Evolutionary conservation across 2,797 vertebrate genomes (phyloP).

Genomic region (Pampus argenteus): DNA sequence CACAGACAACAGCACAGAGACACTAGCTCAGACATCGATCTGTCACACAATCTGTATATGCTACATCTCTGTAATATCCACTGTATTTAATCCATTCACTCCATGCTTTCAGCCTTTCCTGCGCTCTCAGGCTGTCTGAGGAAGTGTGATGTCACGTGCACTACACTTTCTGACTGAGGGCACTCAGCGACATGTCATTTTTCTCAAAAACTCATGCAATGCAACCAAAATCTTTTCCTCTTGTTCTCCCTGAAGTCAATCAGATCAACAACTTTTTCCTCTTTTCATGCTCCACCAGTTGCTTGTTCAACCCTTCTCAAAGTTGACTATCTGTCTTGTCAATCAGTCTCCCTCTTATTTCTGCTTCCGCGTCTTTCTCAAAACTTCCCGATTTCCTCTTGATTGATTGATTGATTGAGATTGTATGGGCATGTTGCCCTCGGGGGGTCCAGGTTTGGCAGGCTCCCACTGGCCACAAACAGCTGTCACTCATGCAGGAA

Average conservation of each 20-base stretch:
- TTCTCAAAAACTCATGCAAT: constrained; percentile 46
- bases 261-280: constrained; percentile 23
- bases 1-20: constrained; percentile 70
- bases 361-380: constrained; percentile 24
- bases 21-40: constrained; percentile 65
- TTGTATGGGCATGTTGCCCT: constrained; percentile 55
- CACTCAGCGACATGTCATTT: constrained; percentile 46
- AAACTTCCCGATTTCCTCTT: constrained; percentile 50
- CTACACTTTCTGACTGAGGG: constrained; percentile 34
- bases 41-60: constrained; percentile 81
- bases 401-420: constrained; percentile 58
- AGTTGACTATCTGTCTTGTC: constrained; percentile 27
- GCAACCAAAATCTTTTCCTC: constrained; percentile 20
- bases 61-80: constrained; percentile 83
- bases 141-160: constrained; percentile 37
- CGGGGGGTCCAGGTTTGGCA: constrained; percentile 48
- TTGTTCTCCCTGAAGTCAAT: constrained; percentile 26
- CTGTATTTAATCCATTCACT: constrained; percentile 26
- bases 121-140: constrained; percentile 49
- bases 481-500: constrained; percentile 90
- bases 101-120: constrained; percentile 36
- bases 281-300: constrained; percentile 16
- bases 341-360: constrained; percentile 31
- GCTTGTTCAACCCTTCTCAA: constrained; percentile 3
- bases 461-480: constrained; percentile 61